A percentile compares a stretch with the other conserved stretches of the same genome.
Evolutionary conservation across 2,113 vertebrate genomes (phyloP).

Genomic region (Neodontobutis hainanensis): DNA sequence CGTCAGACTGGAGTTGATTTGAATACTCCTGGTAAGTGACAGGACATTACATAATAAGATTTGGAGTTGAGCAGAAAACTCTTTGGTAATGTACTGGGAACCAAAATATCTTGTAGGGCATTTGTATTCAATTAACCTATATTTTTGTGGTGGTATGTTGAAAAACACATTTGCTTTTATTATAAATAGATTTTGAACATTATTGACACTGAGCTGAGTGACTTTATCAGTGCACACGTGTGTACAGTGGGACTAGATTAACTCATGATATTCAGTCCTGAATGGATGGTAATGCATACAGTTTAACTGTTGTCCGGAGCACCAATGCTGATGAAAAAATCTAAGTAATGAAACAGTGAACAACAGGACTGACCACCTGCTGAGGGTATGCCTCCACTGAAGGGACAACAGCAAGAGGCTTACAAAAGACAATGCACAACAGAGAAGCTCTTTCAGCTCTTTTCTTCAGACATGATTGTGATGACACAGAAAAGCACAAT

Average conservation of each 20-base stretch:
- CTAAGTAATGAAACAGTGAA: slow-evolving; percentile 10
- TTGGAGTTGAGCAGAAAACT: slow-evolving; percentile 31
- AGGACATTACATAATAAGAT: slow-evolving; percentile 66
- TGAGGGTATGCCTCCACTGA: slow-evolving; percentile 22
- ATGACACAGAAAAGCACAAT: slow-evolving; percentile 7
- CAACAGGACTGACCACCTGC: slow-evolving; percentile 46
- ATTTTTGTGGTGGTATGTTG: neutral
- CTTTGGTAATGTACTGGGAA: neutral
- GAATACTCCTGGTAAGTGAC: slow-evolving; percentile 47
- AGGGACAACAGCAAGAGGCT: slow-evolving; percentile 8
- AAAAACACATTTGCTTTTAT: neutral
- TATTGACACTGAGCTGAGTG: neutral
- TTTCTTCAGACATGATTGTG: neutral
- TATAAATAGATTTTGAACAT: slow-evolving; percentile 9
- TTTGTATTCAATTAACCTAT: neutral
- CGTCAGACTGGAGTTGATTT: slow-evolving; percentile 37
- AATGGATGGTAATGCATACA: slow-evolving; percentile 59
- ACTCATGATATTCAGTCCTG: slow-evolving; percentile 42
- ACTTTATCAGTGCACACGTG: slow-evolving; percentile 16
- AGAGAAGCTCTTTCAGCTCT: slow-evolving; percentile 1
- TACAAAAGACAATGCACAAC: slow-evolving; percentile 30
- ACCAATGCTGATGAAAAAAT: neutral
- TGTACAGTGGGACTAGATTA: slow-evolving; percentile 67
- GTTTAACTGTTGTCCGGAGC: slow-evolving; percentile 33
- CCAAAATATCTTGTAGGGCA: neutral